Base-by-base conservation (phyloP, 1,140 invertebrate genomes). In the Drosophila athabasca region DNA sequence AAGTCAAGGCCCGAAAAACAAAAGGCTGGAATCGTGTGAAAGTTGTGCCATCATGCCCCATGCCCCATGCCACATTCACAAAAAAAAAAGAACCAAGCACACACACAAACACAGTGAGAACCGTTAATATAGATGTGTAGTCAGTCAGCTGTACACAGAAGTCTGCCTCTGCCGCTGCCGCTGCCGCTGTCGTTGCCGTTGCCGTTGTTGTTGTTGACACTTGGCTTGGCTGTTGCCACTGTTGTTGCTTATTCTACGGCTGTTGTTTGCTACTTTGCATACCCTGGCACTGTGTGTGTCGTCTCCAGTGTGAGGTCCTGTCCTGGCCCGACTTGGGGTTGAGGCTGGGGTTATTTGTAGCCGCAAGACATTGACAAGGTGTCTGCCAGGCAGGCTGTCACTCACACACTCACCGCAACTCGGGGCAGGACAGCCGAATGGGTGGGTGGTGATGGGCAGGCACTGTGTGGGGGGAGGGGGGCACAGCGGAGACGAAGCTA, bases 301-400 rank as follows among this genome's bases (percentile, higher is more conserved):
- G 57, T 69, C 41, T 31, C 52, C 35, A 26, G 17, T 59, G 52
- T 29, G 39, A 3, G 31, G 17, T 24, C 19, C 19, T 43, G 53
- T 51, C 46, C 41, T 5, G 35, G 11, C 35, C 4, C 62, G 35
- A 35, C 24, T 35, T 17, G 31, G 35, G 22, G 13, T 35, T 39
- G 35, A 52, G 35, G 43, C 52, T 43, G 65, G 55, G 70, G 77
- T 76, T 77, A 74, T 81, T 70, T 76, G 81, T 69, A 48, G 81
- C 73, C 81, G 52, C 68, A 77, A 74, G 81, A 77, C 77, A 85
- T 87, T 77, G 64, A 81, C 68, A 81, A 73, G 77, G 81, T 72
- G 80, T 76, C 81, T 55, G 80, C 50, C 61, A 57, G 54, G 62
- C 61, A 57, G 54, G 62, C 59, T 71, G 64, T 65, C 61, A 67